A percentile compares a stretch with the other conserved stretches of the same genome.
Conservation (phyloP, 2,888 invertebrate genomes). For the Caenorhabditis sp. region DNA sequence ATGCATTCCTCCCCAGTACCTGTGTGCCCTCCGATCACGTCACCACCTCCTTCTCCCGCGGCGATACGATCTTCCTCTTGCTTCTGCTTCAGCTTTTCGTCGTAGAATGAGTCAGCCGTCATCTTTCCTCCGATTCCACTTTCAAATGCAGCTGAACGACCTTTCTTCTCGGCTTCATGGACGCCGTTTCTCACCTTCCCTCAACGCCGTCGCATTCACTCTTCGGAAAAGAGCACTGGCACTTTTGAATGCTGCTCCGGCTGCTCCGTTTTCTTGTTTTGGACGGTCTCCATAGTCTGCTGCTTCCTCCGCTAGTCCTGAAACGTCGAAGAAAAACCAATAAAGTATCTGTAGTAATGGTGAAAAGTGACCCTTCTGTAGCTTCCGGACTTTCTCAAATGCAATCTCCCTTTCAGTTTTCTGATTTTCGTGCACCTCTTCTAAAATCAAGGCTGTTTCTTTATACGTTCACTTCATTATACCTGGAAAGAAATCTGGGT, state of each 20-base stretch:
- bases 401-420: slow-evolving; percentile 24
- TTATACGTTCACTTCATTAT: background rate
- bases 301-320: slow-evolving; percentile 17
- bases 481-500: slow-evolving; percentile 27
- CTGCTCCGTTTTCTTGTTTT: slow-evolving; percentile 12
- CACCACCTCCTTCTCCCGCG: slow-evolving; percentile 1
- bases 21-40: too few relatives aligned
- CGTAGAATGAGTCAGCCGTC: slow-evolving; percentile 44
- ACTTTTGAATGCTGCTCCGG: too few relatives aligned
- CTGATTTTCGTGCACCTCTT: slow-evolving; percentile 20
- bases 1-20: too few relatives aligned
- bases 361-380: slow-evolving; percentile 13
- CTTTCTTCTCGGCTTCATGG: background rate
- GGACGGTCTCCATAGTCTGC: slow-evolving; percentile 14
- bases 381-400: slow-evolving; percentile 21
- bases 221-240: slow-evolving; percentile 6
- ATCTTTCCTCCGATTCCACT: slow-evolving; percentile 19
- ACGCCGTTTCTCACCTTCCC: slow-evolving; percentile 3
- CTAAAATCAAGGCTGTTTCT: background rate
- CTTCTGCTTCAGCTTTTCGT: slow-evolving; percentile 45
- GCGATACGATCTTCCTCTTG: slow-evolving; percentile 24
- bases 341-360: too few relatives aligned
- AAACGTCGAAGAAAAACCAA: background rate
- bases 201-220: slow-evolving; percentile 3
- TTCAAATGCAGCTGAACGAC: background rate